phyloP scores from a whole-genome alignment of 2,797 vertebrate species.

The Siniperca obscura region DNA sequence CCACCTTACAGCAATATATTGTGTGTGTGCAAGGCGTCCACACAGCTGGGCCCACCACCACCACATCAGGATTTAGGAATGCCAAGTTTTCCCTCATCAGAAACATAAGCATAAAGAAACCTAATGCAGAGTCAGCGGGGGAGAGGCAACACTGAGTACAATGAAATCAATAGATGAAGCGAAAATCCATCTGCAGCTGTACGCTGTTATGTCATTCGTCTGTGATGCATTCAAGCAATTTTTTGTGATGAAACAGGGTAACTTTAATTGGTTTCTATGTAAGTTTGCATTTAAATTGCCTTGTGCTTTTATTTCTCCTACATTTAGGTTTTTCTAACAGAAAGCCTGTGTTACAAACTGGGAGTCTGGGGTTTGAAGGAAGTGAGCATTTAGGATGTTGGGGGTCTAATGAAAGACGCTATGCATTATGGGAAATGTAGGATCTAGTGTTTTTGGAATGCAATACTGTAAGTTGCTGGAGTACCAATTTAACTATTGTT shows the following conservation, averaged over 20 bases:
- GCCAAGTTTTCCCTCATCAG: conserved; percentile 49
- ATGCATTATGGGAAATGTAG: conserved; percentile 4
- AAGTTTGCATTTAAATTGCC: not conserved
- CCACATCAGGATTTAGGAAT: conserved; percentile 47
- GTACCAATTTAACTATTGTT: not conserved
- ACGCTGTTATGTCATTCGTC: not conserved
- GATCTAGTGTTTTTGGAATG: not conserved
- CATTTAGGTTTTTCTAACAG: not conserved
- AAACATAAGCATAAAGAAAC: conserved; percentile 49
- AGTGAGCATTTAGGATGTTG: not conserved
- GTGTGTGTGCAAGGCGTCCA: conserved; percentile 33
- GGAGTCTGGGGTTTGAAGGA: not conserved
- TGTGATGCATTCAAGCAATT: conserved; percentile 13
- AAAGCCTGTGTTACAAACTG: not conserved
- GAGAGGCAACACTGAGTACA: not conserved
- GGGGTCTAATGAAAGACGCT: not conserved
- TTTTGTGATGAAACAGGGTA: not conserved
- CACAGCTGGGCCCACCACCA: conserved; percentile 60
- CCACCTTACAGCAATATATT: conserved; percentile 64
- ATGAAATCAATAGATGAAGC: not conserved
- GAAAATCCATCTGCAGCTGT: conserved; percentile 31
- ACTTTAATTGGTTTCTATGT: not conserved
- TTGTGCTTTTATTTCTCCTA: not conserved
- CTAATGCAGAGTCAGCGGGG: conserved; percentile 37
- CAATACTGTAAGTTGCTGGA: too few relatives aligned